A percentile compares a stretch with the other conserved stretches of the same genome.
phyloP scores from a whole-genome alignment of 2,113 vertebrate species.

The Silurus asotus region DNA sequence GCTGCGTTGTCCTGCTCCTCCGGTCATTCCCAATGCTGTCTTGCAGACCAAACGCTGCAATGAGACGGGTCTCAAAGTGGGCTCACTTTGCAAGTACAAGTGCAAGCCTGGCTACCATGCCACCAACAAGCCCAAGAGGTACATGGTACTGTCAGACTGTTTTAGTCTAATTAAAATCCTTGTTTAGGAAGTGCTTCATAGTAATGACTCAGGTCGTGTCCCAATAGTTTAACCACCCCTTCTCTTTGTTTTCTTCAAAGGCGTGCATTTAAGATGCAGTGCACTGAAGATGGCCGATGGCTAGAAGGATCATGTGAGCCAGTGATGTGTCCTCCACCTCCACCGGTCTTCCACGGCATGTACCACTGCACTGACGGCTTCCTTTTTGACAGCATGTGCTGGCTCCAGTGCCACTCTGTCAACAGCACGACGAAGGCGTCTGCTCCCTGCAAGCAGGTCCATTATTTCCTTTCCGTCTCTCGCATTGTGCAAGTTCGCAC shows the following conservation, averaged over 20 bases:
- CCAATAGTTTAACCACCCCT: not conserved
- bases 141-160: conserved; percentile 46
- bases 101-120: conserved; percentile 95
- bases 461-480: conserved; percentile 60
- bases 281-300: conserved; percentile 93
- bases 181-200: not conserved
- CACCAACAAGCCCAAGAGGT: conserved; percentile 87
- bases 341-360: conserved; percentile 87
- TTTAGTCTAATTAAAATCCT: not conserved
- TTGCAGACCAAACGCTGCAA: conserved; percentile 89
- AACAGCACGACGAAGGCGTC: conserved; percentile 79
- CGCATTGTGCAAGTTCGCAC: not conserved
- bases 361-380: conserved; percentile 93
- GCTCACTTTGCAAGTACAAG: conserved; percentile 96
- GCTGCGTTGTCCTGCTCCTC: conserved; percentile 89
- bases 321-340: conserved; percentile 89
- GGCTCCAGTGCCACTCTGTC: conserved; percentile 84
- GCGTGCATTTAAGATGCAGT: conserved; percentile 92
- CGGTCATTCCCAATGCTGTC: conserved; percentile 82
- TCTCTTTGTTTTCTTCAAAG: conserved; percentile 60
- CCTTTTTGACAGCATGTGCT: conserved; percentile 91
- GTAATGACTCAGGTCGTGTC: not conserved
- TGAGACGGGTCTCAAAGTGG: conserved; percentile 91
- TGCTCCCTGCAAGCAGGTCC: conserved; percentile 78
- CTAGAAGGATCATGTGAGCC: conserved; percentile 85